Evolutionary conservation across 2,888 invertebrate species (phyloP).

Genomic region (Melanostoma scalare): DNA sequence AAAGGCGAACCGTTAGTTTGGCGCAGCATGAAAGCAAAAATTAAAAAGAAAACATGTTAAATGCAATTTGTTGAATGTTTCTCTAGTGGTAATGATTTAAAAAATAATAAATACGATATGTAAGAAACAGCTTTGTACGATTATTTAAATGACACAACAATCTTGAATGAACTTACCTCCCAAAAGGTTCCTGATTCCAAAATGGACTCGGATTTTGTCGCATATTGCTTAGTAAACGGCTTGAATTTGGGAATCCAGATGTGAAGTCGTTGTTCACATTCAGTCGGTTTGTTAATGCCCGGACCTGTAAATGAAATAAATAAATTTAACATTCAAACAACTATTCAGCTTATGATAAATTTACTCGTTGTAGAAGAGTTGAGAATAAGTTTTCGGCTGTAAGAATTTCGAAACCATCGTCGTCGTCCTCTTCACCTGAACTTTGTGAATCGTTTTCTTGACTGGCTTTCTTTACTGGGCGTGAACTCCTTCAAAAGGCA

Average conservation of each 20-base stretch:
- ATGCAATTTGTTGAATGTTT: conserved; percentile 17
- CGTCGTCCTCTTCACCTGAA: conserved; percentile 93
- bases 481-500: conserved; percentile 84
- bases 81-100: conserved; percentile 7
- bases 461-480: conserved; percentile 85
- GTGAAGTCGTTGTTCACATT: conserved; percentile 90
- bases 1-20: conserved; percentile 46
- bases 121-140: conserved; percentile 15
- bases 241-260: conserved; percentile 85
- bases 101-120: conserved; percentile 30
- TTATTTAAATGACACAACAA: neutral
- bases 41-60: conserved; percentile 66
- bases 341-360: conserved; percentile 71
- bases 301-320: conserved; percentile 83
- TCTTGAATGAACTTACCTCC: conserved; percentile 77
- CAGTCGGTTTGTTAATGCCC: conserved; percentile 91
- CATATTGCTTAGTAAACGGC: conserved; percentile 84
- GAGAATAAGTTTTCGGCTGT: conserved; percentile 96
- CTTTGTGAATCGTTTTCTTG: conserved; percentile 90
- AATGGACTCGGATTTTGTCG: conserved; percentile 81
- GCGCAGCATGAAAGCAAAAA: conserved; percentile 77
- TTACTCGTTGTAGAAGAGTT: conserved; percentile 91
- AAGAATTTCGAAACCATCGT: conserved; percentile 94
- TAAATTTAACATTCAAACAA: conserved; percentile 13
- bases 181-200: conserved; percentile 81